Evolutionary conservation across 2,797 vertebrate species (phyloP), one percentile per base, ranked within the genome.

Genomic region (Megaceryle alcyon): DNA sequence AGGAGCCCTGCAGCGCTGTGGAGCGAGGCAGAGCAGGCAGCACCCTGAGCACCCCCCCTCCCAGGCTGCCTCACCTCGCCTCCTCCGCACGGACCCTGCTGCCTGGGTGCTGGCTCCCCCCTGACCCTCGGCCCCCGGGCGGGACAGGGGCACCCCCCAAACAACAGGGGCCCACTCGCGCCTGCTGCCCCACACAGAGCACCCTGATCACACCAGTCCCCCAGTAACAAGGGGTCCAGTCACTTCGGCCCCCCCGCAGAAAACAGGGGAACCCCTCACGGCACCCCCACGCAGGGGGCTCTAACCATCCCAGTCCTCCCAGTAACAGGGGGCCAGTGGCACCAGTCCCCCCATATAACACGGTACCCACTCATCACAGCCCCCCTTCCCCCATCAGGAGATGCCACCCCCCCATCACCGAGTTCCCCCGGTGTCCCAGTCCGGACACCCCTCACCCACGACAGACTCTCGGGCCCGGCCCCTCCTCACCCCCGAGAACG

Each of bases 21-120:
- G 63, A 35, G n/a, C 2, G 0, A 43, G 6, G n/a, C 28, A 13
- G 26, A 23, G 39, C 0, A 1, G 61, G 20, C 8, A 48, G 19
- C 72, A 33, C 9, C 56, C 56, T 6, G 17, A 28, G n/a, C 56
- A n/a, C 16, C 14, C 41, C 41, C 0, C 28, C 3, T 28, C 17
- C 23, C 54, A 16, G 41, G 63, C 31, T 75, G 63, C 63, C 25
- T 51, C 49, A 26, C 14, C 49, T 51, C 51, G 51, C 51, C 51
- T 39, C 51, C 26, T 14, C 49, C 25, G 49, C 49, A 51, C 14
- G 14, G 16, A 1, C 15, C 49, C 51, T 29, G 28, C 51, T 29
- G 51, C 51, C 51, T 28, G 51, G 26, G 14, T 53, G 51, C 51
- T 53, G 51, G 51, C 15, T 29, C 28, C 49, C 51, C 28, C 51